Conservation (phyloP, 2,888 invertebrate species). For the Arrhopalites spinosus region DNA sequence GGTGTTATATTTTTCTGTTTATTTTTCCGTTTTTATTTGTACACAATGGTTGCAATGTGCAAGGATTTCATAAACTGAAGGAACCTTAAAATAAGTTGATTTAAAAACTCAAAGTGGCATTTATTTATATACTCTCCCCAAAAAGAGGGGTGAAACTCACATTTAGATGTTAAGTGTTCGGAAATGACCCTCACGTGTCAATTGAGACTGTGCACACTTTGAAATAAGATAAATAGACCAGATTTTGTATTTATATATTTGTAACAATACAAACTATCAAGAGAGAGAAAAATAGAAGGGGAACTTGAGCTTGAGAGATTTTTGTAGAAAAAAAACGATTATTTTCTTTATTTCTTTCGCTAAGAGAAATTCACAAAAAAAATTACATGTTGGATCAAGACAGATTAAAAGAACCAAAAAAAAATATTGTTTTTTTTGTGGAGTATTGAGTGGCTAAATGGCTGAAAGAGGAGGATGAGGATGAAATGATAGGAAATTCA, state of each 20-base stretch:
- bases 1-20: neutral
- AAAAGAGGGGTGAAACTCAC: neutral
- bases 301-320: no score
- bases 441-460: neutral
- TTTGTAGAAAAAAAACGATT: no score
- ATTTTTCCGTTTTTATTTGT: neutral
- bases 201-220: neutral
- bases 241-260: no score
- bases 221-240: no score
- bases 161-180: neutral
- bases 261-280: no score
- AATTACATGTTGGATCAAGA: neutral
- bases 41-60: no score
- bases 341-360: no score
- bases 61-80: no score
- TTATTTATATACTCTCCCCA: neutral
- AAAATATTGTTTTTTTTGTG: neutral
- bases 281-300: no score
- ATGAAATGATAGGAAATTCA: neutral
- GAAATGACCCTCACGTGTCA: constrained; percentile 37
- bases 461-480: neutral
- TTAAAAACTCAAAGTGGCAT: no score
- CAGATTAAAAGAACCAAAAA: neutral
- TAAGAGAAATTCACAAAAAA: neutral
- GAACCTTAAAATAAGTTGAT: no score